phyloP scores from a whole-genome alignment of 2,888 invertebrate species.

The Synergus japonicus region DNA sequence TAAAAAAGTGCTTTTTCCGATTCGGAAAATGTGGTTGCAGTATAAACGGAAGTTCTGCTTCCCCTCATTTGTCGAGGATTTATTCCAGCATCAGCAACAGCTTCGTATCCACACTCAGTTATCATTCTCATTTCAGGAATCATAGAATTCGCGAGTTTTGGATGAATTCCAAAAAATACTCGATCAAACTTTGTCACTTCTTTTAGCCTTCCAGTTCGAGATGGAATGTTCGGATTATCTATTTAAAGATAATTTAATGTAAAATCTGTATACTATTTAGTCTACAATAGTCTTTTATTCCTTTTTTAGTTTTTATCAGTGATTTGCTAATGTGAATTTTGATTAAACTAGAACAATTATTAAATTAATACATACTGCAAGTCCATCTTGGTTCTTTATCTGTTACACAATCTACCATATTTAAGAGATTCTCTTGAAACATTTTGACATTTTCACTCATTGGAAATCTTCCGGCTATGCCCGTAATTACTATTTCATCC shows the following conservation, averaged over 20 bases:
- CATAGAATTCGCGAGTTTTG: slow-evolving; percentile 49
- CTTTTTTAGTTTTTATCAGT: not conserved
- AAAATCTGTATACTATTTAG: too few relatives aligned
- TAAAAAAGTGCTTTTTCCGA: slow-evolving; percentile 54
- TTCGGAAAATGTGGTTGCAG: slow-evolving; percentile 54
- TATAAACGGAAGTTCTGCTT: slow-evolving; percentile 50
- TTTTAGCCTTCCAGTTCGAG: slow-evolving; percentile 49
- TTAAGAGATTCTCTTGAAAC: slow-evolving; percentile 73
- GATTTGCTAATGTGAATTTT: not conserved
- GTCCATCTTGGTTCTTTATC: slow-evolving; percentile 49
- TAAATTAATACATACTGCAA: slow-evolving; percentile 17
- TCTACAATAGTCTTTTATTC: not conserved
- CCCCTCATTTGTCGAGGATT: slow-evolving; percentile 53
- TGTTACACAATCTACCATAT: slow-evolving; percentile 50
- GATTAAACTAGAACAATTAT: not conserved
- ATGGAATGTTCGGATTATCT: slow-evolving; percentile 47
- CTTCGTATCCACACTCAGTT: slow-evolving; percentile 52
- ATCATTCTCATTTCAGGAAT: slow-evolving; percentile 54
- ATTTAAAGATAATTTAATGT: not conserved
- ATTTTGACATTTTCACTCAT: slow-evolving; percentile 82
- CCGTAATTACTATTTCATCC: slow-evolving; percentile 80
- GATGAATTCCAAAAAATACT: slow-evolving; percentile 58
- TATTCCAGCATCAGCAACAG: slow-evolving; percentile 56
- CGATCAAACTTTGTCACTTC: slow-evolving; percentile 55
- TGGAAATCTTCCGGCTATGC: slow-evolving; percentile 83